These are phyloP conservation scores for Drosophila albomicans DNA, from an alignment of 1,140 invertebrate species.

Conservation along the genomic window DNA sequence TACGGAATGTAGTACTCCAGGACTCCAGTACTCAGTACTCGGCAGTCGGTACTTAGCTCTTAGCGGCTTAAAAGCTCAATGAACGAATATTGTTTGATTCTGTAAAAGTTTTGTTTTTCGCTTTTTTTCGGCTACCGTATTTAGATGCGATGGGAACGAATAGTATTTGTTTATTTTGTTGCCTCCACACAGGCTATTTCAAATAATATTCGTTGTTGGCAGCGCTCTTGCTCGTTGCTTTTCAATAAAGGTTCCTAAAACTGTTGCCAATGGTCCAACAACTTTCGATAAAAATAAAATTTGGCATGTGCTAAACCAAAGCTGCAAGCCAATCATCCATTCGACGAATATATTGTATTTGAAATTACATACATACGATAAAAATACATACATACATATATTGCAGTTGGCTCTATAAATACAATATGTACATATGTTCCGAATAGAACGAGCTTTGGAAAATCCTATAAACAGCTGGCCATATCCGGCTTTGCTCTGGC, in stretches of 20 bases:
- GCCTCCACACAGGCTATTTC: slow-evolving; percentile 48
- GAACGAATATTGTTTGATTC: slow-evolving; percentile 74
- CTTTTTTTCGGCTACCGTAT: slow-evolving; percentile 42
- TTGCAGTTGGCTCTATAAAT: slow-evolving; percentile 2
- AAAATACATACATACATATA: neutral
- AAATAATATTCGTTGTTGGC: slow-evolving; percentile 68
- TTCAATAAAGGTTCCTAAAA: slow-evolving; percentile 44
- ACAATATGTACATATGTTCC: neutral
- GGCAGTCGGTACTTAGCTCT: slow-evolving; percentile 20
- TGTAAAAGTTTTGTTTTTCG: slow-evolving; percentile 28
- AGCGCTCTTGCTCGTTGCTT: slow-evolving; percentile 47
- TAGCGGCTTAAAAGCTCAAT: slow-evolving; percentile 76
- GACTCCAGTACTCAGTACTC: neutral
- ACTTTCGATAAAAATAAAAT: slow-evolving; percentile 54
- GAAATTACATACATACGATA: neutral
- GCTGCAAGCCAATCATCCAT: slow-evolving; percentile 27
- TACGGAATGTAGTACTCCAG: neutral
- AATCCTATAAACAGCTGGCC: slow-evolving; percentile 10
- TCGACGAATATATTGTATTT: slow-evolving; percentile 8
- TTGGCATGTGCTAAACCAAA: slow-evolving; percentile 42
- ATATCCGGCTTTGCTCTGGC: slow-evolving; percentile 3
- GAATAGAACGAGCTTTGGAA: slow-evolving; percentile 18
- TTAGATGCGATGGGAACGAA: slow-evolving; percentile 57
- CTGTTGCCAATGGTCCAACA: slow-evolving; percentile 50
- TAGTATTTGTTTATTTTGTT: slow-evolving; percentile 22